These are phyloP conservation scores for Diadema setosum DNA, from an alignment of 35 echinoderm and acorn worm species.

Conservation along the genomic window DNA sequence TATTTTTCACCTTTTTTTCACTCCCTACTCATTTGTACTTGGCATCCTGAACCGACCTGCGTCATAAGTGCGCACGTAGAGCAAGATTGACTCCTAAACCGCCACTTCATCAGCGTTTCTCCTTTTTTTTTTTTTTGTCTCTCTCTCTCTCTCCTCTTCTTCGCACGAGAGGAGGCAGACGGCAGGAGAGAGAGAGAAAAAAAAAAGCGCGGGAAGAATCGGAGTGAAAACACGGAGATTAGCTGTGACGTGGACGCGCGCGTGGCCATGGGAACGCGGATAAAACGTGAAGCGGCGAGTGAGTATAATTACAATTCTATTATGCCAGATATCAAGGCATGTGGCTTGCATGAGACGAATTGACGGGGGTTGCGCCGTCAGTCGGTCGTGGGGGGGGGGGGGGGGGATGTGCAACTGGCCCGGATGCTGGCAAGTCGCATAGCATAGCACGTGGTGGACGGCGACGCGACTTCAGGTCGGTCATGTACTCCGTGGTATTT, in stretches of 20 bases:
- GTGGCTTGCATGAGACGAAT: too few relatives aligned
- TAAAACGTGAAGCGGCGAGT: background rate
- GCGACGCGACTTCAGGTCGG: too few relatives aligned
- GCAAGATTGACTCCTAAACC: background rate
- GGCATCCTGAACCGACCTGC: background rate
- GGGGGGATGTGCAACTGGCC: too few relatives aligned
- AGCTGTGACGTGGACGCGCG: background rate
- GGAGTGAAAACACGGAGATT: slow-evolving; percentile 8
- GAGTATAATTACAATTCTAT: slow-evolving; percentile 31
- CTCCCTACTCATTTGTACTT: background rate
- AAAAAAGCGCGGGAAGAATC: background rate
- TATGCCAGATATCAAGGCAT: slow-evolving; percentile 5
- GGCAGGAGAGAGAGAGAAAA: background rate
- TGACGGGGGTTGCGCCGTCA: too few relatives aligned
- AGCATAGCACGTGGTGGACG: too few relatives aligned
- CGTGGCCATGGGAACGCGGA: background rate
- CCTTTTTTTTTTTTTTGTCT: too few relatives aligned
- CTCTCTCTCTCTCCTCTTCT: too few relatives aligned
- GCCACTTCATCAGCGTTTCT: background rate
- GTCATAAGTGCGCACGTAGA: background rate
- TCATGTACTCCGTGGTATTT: background rate
- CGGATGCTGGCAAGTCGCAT: too few relatives aligned
- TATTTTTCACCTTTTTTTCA: background rate
- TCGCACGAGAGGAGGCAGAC: too few relatives aligned
- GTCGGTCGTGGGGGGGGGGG: too few relatives aligned